phyloP scores from a whole-genome alignment of 2,113 vertebrate species.

The Origma solitaria region DNA sequence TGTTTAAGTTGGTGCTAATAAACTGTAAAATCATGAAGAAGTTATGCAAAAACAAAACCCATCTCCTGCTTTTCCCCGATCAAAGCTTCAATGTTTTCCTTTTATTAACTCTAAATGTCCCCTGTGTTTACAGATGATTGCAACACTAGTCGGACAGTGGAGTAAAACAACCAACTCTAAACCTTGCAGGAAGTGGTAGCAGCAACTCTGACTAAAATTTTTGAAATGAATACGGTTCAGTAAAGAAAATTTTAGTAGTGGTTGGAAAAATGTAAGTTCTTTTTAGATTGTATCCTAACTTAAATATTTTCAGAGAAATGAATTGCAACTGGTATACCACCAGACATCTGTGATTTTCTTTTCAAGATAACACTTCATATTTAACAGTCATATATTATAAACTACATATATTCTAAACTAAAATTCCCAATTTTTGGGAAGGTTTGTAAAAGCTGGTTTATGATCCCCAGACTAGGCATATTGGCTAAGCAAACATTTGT shows the following conservation, averaged over 20 bases:
- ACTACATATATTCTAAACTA: not conserved
- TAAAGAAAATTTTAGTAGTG: not conserved
- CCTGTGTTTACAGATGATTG: conserved; percentile 19
- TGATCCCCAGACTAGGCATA: not conserved
- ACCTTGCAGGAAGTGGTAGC: not conserved
- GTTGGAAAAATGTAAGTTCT: not conserved
- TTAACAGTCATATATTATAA: not conserved
- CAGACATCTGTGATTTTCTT: not conserved
- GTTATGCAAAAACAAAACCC: not conserved
- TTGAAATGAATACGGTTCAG: not conserved
- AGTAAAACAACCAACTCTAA: not conserved
- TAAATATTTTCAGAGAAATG: not conserved
- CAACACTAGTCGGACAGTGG: not conserved
- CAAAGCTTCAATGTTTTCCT: conserved; percentile 22
- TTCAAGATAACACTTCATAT: not conserved
- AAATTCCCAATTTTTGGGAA: not conserved
- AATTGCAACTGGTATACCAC: not conserved
- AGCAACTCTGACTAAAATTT: not conserved
- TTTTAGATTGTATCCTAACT: not conserved
- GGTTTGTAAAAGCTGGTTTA: not conserved
- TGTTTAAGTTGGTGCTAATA: conserved; percentile 26
- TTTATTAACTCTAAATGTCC: conserved; percentile 24
- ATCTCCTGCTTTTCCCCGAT: not conserved
- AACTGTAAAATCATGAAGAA: conserved; percentile 8
- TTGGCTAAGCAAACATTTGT: not conserved